phyloP scores from a whole-genome alignment of 2,797 vertebrate species.

The Enteromius afrohamiltoni region DNA sequence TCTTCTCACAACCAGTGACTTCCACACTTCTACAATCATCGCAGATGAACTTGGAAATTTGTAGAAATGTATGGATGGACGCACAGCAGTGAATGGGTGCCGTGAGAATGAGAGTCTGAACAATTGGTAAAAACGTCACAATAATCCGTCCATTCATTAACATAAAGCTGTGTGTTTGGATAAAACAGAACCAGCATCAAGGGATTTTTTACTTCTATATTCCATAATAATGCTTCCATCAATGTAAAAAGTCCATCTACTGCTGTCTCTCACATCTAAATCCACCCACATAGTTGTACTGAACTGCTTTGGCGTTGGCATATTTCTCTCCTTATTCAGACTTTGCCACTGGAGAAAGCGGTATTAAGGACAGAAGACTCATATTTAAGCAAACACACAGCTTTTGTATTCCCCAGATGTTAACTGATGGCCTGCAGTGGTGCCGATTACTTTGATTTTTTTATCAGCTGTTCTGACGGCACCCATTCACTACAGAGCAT shows the following conservation, averaged over 20 bases:
- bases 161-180: background rate
- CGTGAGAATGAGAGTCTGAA: background rate
- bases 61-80: background rate
- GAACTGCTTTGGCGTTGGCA: background rate
- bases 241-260: background rate
- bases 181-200: background rate
- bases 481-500: background rate
- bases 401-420: background rate
- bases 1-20: background rate
- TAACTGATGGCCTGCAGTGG: background rate
- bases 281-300: background rate
- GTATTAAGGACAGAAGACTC: background rate
- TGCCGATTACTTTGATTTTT: background rate
- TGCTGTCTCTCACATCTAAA: background rate
- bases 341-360: background rate
- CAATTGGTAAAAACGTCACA: background rate
- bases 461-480: background rate
- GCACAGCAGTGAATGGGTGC: background rate
- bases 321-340: background rate
- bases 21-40: background rate
- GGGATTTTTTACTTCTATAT: background rate
- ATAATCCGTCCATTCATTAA: background rate
- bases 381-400: background rate
- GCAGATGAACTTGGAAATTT: background rate
- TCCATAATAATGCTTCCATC: background rate